Base-by-base conservation (phyloP, 2,888 invertebrate species). In the Trichacis sp. region DNA sequence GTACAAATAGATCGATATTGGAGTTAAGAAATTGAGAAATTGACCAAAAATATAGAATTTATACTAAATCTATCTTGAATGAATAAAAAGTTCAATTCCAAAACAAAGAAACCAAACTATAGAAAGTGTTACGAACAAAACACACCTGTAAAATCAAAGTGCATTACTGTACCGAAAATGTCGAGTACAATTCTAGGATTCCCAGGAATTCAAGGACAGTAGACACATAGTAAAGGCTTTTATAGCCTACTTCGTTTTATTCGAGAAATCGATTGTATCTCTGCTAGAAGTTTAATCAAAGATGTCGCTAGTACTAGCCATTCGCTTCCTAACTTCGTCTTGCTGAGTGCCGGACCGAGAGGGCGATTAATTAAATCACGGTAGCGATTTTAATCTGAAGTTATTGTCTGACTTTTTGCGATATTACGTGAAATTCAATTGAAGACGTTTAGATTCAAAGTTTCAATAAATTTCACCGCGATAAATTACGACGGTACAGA, bases 281-380 rank as follows among this genome's bases (percentile, higher is more conserved):
- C 40, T 4, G n/a, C 18, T 38, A 50, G 38, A 50, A 40, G 33
- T 19, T 50, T 50, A 40, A 38, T 50, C 38, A 38, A 50, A 50
- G 38, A 50, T 50, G 50, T 50, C 38, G 36, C 19, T 12, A 12
- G n/a, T 36, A 49, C 49, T 49, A n/a, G 2, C 20, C 38, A 50
- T 40, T 38, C 40, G 19, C 36, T 36, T 19, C 20, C 38, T n/a
- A 50, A 50, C 50, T 50, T 50, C 19, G 38, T 38, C 38, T 36
- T 38, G 14, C 38, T 14, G 40, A 4, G 38, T 43, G 43, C 19
- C 19, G 43, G 19, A 50, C 38, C 33, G 49, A 36, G 49, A 18
- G 19, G 33, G n/a, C 49, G 33, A 36, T 49, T 49, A 49, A 49
- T 49, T 49, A 49, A 49, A 49, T 49, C 49, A 49, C 30, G 36